Conservation (phyloP, 2,888 invertebrate genomes). For the Nasonia oneida region DNA sequence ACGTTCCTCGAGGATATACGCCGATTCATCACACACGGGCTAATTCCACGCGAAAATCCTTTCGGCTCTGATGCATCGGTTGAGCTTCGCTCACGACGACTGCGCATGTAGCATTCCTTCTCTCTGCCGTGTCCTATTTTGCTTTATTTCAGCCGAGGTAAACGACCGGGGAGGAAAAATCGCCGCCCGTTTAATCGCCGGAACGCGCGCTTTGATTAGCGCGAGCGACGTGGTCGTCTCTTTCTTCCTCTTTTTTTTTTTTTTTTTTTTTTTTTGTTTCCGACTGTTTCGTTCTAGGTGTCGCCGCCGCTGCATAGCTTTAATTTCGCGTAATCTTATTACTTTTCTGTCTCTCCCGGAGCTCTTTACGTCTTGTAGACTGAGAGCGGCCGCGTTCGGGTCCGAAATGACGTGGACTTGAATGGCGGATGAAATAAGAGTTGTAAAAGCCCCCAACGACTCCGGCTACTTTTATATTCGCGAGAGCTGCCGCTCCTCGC, state of each 20-base stretch:
- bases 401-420: not conserved
- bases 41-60: not conserved
- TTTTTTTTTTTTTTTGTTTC: not conserved
- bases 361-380: not conserved
- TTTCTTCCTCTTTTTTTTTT: not conserved
- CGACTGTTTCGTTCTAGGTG: not conserved
- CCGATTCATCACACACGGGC: not conserved
- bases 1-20: not conserved
- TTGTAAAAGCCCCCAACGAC: constrained; percentile 9
- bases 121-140: not conserved
- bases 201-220: constrained; percentile 2
- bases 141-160: constrained; percentile 16
- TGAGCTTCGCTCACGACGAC: not conserved
- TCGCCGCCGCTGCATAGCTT: not conserved
- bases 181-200: constrained; percentile 43
- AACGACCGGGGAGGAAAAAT: constrained; percentile 45
- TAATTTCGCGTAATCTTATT: constrained; percentile 14
- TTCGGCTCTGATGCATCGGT: not conserved
- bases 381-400: not conserved
- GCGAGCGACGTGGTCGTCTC: not conserved
- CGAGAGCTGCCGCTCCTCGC: not conserved
- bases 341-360: not conserved
- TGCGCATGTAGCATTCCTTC: not conserved
- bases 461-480: not conserved
- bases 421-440: constrained; percentile 21